Base-by-base conservation (phyloP, 2,888 invertebrate genomes). In the Chrysopilus asiliformis region DNA sequence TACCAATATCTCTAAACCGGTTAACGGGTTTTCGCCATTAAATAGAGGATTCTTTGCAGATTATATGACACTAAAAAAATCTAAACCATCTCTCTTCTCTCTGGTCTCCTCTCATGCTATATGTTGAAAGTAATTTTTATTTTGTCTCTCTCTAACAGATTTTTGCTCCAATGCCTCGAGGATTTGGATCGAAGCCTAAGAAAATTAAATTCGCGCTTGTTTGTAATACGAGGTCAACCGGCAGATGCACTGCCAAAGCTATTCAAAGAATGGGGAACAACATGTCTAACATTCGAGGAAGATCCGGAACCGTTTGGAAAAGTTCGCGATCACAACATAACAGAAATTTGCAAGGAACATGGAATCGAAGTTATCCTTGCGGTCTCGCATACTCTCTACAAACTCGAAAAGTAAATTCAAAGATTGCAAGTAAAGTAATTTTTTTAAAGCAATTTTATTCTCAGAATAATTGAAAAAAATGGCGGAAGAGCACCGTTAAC, bases 271-370 rank as follows among this genome's bases (percentile, higher is more conserved):
- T 90, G 89, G 89, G 78, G 79, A 36, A 86, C 83, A 34, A 85
- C 83, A 1, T 68, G 71, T 40, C 65, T 90, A 34, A 79, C 85
- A 1, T 89, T 89, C 62, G 90, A 89, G 58, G 83, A 86, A 56
- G 90, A 90, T 55, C 85, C 89, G 0, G 89, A 89, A 57, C 89
- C 89, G 0, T 89, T 81, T 53, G 87, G 86, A 4, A 72, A 80
- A 22, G 83, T 85, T 2, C 68, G 89, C 12, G 89, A 90, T 56
- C 76, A 79, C 52, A 86, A 86, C 51, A 84, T 89, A 25, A 74
- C 74, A 48, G 71, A 79, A 15, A 72, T 87, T 53, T 87, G 87
- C 50, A 72, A 76, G 39, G 85, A 86, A 55, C 70, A 81, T 44
- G 80, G 79, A 34, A 82, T 89, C 46, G 70, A 72, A 8, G 85